phyloP scores from a whole-genome alignment of 2,797 vertebrate species.

The Danio aesculapii region DNA sequence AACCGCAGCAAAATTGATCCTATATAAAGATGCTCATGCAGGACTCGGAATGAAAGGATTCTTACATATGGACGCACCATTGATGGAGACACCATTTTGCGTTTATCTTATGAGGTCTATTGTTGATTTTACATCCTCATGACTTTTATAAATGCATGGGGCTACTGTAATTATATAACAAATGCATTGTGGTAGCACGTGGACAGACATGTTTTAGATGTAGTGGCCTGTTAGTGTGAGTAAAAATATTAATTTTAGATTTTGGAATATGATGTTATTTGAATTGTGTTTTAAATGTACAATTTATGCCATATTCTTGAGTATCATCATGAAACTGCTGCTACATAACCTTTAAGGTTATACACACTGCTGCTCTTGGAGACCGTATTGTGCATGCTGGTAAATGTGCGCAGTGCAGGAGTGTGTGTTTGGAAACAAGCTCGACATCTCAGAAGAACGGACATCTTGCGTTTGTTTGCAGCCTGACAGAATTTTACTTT shows the following conservation, averaged over 20 bases:
- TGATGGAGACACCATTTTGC: constrained; percentile 35
- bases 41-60: neutral
- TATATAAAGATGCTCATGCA: constrained; percentile 4
- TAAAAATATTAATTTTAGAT: neutral
- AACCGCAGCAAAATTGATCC: constrained; percentile 32
- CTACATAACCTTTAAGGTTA: neutral
- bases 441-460: neutral
- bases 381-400: neutral
- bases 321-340: neutral
- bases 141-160: constrained; percentile 8
- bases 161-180: neutral
- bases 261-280: neutral
- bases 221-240: neutral
- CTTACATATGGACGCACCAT: neutral
- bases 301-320: neutral
- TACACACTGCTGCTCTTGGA: neutral
- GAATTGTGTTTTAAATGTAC: neutral
- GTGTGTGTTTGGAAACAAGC: neutral
- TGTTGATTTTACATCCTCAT: neutral
- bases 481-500: neutral
- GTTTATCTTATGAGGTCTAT: neutral
- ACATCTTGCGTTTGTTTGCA: constrained; percentile 15
- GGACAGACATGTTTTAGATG: neutral
- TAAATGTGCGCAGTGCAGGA: neutral
- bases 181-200: neutral